These are phyloP conservation scores for Lithophane ornitopus DNA, from an alignment of 2,888 invertebrate species.

Conservation along the genomic window DNA sequence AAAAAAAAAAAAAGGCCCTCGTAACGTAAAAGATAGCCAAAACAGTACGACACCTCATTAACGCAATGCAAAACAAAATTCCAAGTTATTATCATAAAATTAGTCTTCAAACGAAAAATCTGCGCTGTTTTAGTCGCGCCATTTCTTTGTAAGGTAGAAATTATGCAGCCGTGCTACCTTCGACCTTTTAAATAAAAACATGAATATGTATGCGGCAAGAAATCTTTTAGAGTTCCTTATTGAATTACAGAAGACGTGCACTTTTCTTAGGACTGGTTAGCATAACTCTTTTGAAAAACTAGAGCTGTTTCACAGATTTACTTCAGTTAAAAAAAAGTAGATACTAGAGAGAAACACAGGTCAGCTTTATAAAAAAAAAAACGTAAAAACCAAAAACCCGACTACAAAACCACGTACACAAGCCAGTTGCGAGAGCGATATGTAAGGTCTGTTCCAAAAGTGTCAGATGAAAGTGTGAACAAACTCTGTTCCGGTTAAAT, in stretches of 20 bases:
- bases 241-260: constrained; percentile 21
- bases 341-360: not conserved
- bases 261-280: constrained; percentile 8
- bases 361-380: too few species aligned
- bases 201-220: constrained; percentile 71
- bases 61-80: constrained; percentile 20
- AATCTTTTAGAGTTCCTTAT: constrained; percentile 35
- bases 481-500: too few species aligned
- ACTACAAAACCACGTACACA: too few species aligned
- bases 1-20: not conserved
- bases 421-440: too few species aligned
- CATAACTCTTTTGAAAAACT: constrained; percentile 9
- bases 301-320: not conserved
- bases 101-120: constrained; percentile 67
- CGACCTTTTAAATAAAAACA: constrained; percentile 56
- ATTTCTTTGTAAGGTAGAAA: constrained; percentile 73
- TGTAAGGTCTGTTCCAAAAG: too few species aligned
- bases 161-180: constrained; percentile 72
- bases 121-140: constrained; percentile 69
- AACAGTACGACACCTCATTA: not conserved
- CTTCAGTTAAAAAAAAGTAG: not conserved
- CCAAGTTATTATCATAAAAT: constrained; percentile 59
- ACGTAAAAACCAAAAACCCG: too few species aligned
- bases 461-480: too few species aligned
- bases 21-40: not conserved